Evolutionary conservation across 2,888 invertebrate genomes (phyloP).

Genomic region (Phaedon cochleariae): DNA sequence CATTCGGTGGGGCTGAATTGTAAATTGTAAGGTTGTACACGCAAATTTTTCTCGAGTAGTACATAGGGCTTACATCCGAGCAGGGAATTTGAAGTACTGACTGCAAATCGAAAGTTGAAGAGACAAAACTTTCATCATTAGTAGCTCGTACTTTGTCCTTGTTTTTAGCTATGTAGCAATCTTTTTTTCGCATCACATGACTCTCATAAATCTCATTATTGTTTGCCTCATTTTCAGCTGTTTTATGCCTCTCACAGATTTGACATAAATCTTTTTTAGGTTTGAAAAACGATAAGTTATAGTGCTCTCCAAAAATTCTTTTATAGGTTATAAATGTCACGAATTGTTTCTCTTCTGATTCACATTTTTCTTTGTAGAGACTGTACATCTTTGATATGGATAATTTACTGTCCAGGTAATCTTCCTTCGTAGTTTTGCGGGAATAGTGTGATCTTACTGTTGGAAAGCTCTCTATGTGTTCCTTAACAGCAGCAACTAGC

Average conservation of each 20-base stretch:
- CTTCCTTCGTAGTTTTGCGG: not conserved
- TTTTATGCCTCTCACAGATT: too few species aligned
- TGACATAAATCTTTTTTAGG: not conserved
- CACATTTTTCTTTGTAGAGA: not conserved
- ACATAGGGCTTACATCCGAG: constrained; percentile 47
- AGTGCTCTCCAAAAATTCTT: not conserved
- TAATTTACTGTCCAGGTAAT: constrained; percentile 7
- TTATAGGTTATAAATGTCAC: not conserved
- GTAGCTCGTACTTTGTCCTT: constrained; percentile 31
- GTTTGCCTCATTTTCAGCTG: too few species aligned
- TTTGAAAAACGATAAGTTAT: not conserved
- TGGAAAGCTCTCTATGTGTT: constrained; percentile 17
- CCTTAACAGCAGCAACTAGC: not conserved
- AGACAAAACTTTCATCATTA: constrained; percentile 42
- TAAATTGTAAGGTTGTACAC: constrained; percentile 36
- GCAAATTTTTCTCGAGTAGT: constrained; percentile 29
- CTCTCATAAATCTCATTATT: constrained; percentile 1
- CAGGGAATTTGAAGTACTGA: constrained; percentile 49
- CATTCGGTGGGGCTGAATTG: constrained; percentile 44
- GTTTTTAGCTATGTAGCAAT: constrained; percentile 19
- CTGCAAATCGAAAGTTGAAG: constrained; percentile 49
- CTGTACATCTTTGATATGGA: constrained; percentile 3
- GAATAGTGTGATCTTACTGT: constrained; percentile 4
- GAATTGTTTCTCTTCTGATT: not conserved
- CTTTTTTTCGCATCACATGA: constrained; percentile 24